Base-by-base conservation (phyloP, 2,797 vertebrate species). In the Pseudochaenichthys georgianus region DNA sequence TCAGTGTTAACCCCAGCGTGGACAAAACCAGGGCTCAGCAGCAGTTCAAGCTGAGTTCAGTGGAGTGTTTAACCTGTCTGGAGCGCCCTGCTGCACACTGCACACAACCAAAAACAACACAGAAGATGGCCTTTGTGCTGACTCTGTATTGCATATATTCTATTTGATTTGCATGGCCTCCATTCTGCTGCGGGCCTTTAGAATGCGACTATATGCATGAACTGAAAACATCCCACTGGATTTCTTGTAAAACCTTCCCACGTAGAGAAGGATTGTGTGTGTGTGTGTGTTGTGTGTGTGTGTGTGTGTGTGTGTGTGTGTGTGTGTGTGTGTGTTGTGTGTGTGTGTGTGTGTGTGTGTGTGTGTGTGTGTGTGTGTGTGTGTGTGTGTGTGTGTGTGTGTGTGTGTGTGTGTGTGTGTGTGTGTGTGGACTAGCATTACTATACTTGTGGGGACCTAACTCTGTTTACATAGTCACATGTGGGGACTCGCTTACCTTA, bases 1-100 rank as follows among this genome's bases (percentile, higher is more conserved):
- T 62, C 45, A 13, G 53, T n/a, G 52, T 63, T 70, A 28, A 70
- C 77, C 65, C 50, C 31, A 6, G 38, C 41, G 0, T 13, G 9
- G 38, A 8, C 54, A 61, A 19, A 62, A 43, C 28, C 43, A 47
- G 34, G 31, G 12, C 62, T 67, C 46, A n/a, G 15, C 10, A 12
- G 3, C 2, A 5, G 64, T 53, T 72, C 41, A 21, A 16, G 21
- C 52, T 63, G 51, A 17, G 59, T 19, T 45, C 57, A 55, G 10
- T 16, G 9, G 28, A 73, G 69, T 46, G 45, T 57, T 64, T 53
- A 16, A 57, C 61, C 50, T 3, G 17, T 21, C 23, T 43, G 52
- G 6, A 53, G 62, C 2, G 0, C 4, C 16, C 45, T 10, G 43
- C 69, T 38, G 13, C 21, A 3, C 17, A 16, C 15, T 23, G 11